A percentile compares a stretch with the other conserved stretches of the same genome.
Evolutionary conservation across 2,888 invertebrate genomes (phyloP).

Genomic region (Dioctria rufipes): DNA sequence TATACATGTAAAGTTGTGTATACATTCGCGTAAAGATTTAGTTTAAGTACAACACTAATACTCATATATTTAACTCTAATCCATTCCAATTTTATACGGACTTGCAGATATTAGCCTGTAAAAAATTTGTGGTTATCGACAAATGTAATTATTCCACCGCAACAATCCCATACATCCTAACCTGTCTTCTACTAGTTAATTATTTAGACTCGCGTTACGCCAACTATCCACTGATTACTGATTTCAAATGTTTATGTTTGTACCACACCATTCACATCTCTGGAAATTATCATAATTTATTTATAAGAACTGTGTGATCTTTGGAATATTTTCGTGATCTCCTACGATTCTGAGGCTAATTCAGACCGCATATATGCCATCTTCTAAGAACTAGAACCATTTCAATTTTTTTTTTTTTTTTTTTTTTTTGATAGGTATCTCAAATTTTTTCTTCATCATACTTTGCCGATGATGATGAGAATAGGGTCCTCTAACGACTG

Average conservation of each 20-base stretch:
- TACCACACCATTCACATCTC: constrained; percentile 35
- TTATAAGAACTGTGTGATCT: constrained; percentile 42
- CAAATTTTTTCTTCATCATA: constrained; percentile 18
- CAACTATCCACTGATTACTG: constrained; percentile 29
- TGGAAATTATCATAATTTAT: constrained; percentile 51
- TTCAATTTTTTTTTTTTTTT: constrained; percentile 25
- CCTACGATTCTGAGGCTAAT: constrained; percentile 21
- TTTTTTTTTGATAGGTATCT: constrained; percentile 17
- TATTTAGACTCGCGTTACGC: constrained; percentile 19
- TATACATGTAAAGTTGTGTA: too few species aligned
- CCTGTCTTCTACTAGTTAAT: constrained; percentile 12
- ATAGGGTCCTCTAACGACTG: constrained; percentile 48
- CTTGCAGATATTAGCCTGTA: too few species aligned
- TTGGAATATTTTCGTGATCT: constrained; percentile 41
- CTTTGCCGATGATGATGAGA: constrained; percentile 43
- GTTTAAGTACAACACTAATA: too few species aligned
- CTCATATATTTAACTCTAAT: too few species aligned
- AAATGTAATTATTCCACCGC: too few species aligned
- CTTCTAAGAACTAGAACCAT: constrained; percentile 45
- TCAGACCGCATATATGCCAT: constrained; percentile 22
- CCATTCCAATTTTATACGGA: too few species aligned
- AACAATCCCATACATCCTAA: not conserved
- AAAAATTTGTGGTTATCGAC: too few species aligned
- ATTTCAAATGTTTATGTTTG: constrained; percentile 11
- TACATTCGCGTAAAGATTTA: too few species aligned